Conservation (phyloP, 2,113 vertebrate genomes). For the Chaetodon trifascialis region DNA sequence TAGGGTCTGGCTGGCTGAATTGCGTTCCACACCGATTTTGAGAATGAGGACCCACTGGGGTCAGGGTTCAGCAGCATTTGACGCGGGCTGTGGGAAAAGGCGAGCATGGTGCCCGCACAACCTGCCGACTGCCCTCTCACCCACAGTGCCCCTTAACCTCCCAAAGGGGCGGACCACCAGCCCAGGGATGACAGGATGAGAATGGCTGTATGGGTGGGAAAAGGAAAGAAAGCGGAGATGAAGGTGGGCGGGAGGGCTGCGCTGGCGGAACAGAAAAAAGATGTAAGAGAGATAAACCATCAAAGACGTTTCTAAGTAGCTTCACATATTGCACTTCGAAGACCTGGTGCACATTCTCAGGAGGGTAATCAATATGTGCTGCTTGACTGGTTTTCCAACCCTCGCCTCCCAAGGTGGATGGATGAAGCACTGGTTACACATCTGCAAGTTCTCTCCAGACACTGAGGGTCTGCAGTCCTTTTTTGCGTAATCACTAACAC, state of each 20-base stretch:
- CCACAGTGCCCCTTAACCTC: slow-evolving; percentile 82
- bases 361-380: slow-evolving; percentile 73
- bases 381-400: slow-evolving; percentile 70
- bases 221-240: slow-evolving; percentile 61
- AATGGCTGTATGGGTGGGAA: slow-evolving; percentile 77
- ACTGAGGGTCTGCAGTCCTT: slow-evolving; percentile 30
- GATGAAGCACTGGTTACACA: slow-evolving; percentile 45
- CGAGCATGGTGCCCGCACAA: slow-evolving; percentile 81
- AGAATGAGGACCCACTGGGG: slow-evolving; percentile 77
- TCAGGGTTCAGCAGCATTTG: slow-evolving; percentile 86
- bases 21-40: slow-evolving; percentile 75
- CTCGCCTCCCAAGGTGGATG: slow-evolving; percentile 56
- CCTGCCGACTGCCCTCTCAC: slow-evolving; percentile 80
- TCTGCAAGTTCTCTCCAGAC: slow-evolving; percentile 51
- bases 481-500: slow-evolving; percentile 47
- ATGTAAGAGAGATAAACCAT: slow-evolving; percentile 74
- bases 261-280: slow-evolving; percentile 63
- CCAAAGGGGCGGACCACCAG: slow-evolving; percentile 73
- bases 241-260: slow-evolving; percentile 69
- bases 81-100: slow-evolving; percentile 85
- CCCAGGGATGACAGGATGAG: slow-evolving; percentile 75
- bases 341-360: slow-evolving; percentile 64
- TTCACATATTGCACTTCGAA: slow-evolving; percentile 78
- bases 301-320: slow-evolving; percentile 80
- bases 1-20: slow-evolving; percentile 81